A percentile compares a stretch with the other conserved stretches of the same genome.
phyloP scores from a whole-genome alignment of 2,113 vertebrate genomes.

The Channa maculata region DNA sequence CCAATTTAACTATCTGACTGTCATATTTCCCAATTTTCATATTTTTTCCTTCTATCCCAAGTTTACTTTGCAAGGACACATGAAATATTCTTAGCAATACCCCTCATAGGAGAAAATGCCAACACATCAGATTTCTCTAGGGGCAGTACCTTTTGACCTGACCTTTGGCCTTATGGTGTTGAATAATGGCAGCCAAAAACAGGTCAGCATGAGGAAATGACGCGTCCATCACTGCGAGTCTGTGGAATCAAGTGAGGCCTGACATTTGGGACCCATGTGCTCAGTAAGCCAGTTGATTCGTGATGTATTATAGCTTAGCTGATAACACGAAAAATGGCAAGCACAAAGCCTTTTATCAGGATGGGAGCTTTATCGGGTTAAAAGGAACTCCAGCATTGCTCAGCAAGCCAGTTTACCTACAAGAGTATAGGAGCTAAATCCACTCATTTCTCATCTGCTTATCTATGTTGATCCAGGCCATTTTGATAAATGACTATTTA shows the following conservation, averaged over 20 bases:
- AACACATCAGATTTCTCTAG: constrained; percentile 51
- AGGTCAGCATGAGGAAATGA: constrained; percentile 66
- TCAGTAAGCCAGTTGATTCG: constrained; percentile 30
- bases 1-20: not conserved
- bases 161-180: constrained; percentile 59
- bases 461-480: constrained; percentile 16
- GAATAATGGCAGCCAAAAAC: constrained; percentile 49
- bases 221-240: constrained; percentile 59
- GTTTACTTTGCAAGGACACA: constrained; percentile 5
- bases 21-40: not conserved
- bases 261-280: constrained; percentile 54
- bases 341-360: constrained; percentile 35
- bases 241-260: constrained; percentile 42
- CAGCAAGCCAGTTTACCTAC: not conserved
- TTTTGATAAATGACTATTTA: constrained; percentile 46
- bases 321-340: constrained; percentile 52
- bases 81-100: constrained; percentile 1
- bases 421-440: constrained; percentile 1
- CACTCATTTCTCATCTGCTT: not conserved
- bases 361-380: constrained; percentile 1
- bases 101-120: constrained; percentile 15
- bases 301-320: constrained; percentile 51
- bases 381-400: constrained; percentile 3
- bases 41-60: not conserved
- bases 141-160: constrained; percentile 29